phyloP scores from a whole-genome alignment of 2,113 vertebrate genomes.

The Alexandromys fortis region DNA sequence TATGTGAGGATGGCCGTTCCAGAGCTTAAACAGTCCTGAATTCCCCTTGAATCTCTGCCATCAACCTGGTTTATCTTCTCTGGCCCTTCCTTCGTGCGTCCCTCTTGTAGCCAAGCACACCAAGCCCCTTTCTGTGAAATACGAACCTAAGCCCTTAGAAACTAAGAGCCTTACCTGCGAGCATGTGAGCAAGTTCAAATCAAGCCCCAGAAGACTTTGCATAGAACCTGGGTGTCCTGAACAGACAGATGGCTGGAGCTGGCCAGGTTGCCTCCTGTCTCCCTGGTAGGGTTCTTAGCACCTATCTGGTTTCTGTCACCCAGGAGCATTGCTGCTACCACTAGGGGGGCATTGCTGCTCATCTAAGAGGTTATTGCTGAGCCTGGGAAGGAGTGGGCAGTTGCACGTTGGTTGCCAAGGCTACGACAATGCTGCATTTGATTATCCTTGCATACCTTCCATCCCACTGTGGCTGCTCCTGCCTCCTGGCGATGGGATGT shows the following conservation, averaged over 20 bases:
- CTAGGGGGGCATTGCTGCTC: not conserved
- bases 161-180: constrained; percentile 7
- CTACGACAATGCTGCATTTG: not conserved
- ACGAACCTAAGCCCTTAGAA: constrained; percentile 42
- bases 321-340: not conserved
- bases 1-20: not conserved
- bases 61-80: not conserved
- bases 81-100: not conserved
- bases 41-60: not conserved
- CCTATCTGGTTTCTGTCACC: not conserved
- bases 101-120: constrained; percentile 2
- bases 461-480: not conserved
- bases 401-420: not conserved
- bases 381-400: not conserved
- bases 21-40: not conserved
- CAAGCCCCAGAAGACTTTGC: not conserved
- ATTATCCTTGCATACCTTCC: not conserved
- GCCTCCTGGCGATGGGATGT: not conserved
- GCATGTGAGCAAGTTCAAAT: constrained; percentile 38
- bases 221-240: not conserved
- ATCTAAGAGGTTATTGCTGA: constrained; percentile 23
- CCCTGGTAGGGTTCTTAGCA: constrained; percentile 13
- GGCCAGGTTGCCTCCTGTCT: not conserved
- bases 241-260: not conserved
- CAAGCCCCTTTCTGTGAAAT: constrained; percentile 30